Percentiles rank a stretch among this genome's conserved stretches.
Conservation (phyloP, 2,113 vertebrate genomes). For the Sisor rabdophorus region DNA sequence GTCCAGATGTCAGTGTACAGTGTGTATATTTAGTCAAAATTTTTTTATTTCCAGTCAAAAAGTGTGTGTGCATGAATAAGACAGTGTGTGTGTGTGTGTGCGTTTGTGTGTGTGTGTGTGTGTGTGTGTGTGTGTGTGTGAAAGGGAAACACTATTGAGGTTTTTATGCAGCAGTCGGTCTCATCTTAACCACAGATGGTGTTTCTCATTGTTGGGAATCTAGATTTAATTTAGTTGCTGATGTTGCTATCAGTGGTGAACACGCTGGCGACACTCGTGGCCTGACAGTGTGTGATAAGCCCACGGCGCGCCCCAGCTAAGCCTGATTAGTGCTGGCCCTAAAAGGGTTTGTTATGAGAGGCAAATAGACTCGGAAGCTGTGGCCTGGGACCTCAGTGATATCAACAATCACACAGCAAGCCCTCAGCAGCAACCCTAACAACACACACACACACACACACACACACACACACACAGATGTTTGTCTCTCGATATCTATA, state of each 20-base stretch:
- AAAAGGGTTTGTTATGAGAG: slow-evolving; percentile 61
- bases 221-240: slow-evolving; percentile 62
- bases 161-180: slow-evolving; percentile 42
- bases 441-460: slow-evolving; percentile 16
- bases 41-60: slow-evolving; percentile 43
- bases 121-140: background rate
- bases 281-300: slow-evolving; percentile 58
- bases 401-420: slow-evolving; percentile 56
- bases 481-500: background rate
- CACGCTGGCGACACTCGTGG: slow-evolving; percentile 52
- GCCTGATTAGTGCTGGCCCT: slow-evolving; percentile 59
- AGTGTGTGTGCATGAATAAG: background rate
- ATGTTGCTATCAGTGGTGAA: slow-evolving; percentile 57
- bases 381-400: slow-evolving; percentile 59
- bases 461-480: background rate
- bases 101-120: background rate
- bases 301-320: slow-evolving; percentile 51
- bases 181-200: slow-evolving; percentile 50
- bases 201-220: slow-evolving; percentile 52
- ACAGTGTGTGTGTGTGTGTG: background rate
- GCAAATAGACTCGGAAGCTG: slow-evolving; percentile 58
- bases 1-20: background rate
- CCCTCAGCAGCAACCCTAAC: slow-evolving; percentile 33
- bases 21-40: slow-evolving; percentile 22
- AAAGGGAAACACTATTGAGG: background rate